Percentiles rank a stretch among this genome's conserved stretches.
Evolutionary conservation across 2,113 vertebrate species (phyloP).

Genomic region (Tachysurus fulvidraco): DNA sequence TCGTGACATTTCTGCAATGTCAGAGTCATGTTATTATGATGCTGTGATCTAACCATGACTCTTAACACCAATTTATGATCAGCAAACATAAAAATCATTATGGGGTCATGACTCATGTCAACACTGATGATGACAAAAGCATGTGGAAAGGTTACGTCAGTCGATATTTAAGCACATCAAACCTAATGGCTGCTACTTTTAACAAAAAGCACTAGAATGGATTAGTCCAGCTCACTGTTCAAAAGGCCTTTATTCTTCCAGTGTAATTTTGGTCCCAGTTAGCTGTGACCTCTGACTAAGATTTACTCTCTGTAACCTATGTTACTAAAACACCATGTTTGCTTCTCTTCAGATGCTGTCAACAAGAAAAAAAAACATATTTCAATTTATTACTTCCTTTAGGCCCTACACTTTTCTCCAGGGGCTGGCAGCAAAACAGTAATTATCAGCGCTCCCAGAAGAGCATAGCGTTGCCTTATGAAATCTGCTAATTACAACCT

Average conservation of each 20-base stretch:
- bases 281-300: constrained; percentile 22
- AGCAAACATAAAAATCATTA: background rate
- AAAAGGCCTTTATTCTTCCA: background rate
- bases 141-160: background rate
- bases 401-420: constrained; percentile 44
- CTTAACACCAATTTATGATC: background rate
- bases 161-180: background rate
- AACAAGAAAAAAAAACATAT: constrained; percentile 11
- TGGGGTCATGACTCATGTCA: background rate
- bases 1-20: background rate
- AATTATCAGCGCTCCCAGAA: constrained; percentile 49
- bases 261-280: background rate
- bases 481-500: constrained; percentile 54
- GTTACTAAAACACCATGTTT: constrained; percentile 29
- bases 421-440: constrained; percentile 52
- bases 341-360: constrained; percentile 33
- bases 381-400: constrained; percentile 44
- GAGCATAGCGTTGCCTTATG: constrained; percentile 36
- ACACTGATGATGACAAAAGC: background rate
- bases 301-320: constrained; percentile 11
- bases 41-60: background rate
- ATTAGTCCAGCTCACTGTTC: background rate
- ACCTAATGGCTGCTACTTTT: too few relatives aligned
- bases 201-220: background rate
- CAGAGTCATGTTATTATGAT: background rate